These are phyloP conservation scores for Lophius piscatorius DNA, from an alignment of 2,113 vertebrate genomes.

Conservation along the genomic window DNA sequence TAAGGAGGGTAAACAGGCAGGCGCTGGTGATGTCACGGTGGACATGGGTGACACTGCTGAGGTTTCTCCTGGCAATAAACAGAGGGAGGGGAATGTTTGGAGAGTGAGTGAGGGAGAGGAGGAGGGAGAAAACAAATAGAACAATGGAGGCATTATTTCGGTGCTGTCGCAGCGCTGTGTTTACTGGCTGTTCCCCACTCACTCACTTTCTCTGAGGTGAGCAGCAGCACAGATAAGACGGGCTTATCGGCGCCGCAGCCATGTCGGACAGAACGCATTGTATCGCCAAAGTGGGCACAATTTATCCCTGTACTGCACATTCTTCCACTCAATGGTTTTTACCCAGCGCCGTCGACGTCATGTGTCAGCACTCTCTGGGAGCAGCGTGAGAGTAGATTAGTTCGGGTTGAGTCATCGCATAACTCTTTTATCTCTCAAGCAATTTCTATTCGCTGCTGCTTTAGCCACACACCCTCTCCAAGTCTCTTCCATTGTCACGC, in stretches of 20 bases:
- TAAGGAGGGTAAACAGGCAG: slow-evolving; percentile 24
- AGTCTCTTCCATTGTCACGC: too few species aligned
- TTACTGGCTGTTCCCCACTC: slow-evolving; percentile 32
- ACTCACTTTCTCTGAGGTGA: slow-evolving; percentile 39
- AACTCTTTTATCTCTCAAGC: slow-evolving; percentile 16
- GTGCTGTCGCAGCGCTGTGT: slow-evolving; percentile 36
- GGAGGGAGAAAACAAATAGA: slow-evolving; percentile 37
- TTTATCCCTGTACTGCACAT: slow-evolving; percentile 20
- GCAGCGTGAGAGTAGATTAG: too few species aligned
- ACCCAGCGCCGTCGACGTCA: slow-evolving; percentile 3
- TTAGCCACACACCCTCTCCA: neutral
- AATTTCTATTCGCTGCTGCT: slow-evolving; percentile 40
- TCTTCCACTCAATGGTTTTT: slow-evolving; percentile 32
- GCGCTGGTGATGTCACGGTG: slow-evolving; percentile 32
- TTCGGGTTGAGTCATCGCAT: slow-evolving; percentile 23
- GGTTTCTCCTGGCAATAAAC: slow-evolving; percentile 28
- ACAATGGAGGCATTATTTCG: slow-evolving; percentile 61
- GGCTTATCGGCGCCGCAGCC: slow-evolving; percentile 59
- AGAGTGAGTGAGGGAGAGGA: slow-evolving; percentile 16
- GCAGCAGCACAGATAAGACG: slow-evolving; percentile 46
- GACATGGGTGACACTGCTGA: slow-evolving; percentile 33
- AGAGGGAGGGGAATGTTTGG: slow-evolving; percentile 30
- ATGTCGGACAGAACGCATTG: slow-evolving; percentile 26
- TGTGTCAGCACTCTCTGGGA: neutral
- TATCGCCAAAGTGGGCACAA: slow-evolving; percentile 9